Percentiles rank a stretch among this genome's conserved stretches.
phyloP scores from a whole-genome alignment of 2,113 vertebrate genomes.

The Geothlypis trichas region DNA sequence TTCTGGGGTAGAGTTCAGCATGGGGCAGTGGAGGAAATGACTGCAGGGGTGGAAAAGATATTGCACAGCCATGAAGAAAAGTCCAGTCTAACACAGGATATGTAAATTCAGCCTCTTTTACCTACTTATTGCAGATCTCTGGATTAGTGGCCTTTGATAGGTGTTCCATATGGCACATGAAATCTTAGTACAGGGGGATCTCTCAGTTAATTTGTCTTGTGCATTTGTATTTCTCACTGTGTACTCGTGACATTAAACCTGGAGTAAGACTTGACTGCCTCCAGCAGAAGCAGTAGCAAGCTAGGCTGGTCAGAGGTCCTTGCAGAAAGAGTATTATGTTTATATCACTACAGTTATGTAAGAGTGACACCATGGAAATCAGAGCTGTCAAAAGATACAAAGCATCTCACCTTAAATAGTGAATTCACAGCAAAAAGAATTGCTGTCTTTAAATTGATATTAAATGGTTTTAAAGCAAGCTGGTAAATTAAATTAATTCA shows the following conservation, averaged over 20 bases:
- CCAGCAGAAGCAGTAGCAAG: background rate
- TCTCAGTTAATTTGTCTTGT: background rate
- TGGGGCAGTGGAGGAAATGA: background rate
- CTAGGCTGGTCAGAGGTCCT: background rate
- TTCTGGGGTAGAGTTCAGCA: background rate
- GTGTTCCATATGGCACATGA: conserved; percentile 5
- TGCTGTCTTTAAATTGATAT: background rate
- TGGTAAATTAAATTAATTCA: background rate
- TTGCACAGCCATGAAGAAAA: background rate
- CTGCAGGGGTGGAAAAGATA: background rate
- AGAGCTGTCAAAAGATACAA: background rate
- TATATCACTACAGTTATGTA: background rate
- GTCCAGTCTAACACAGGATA: background rate
- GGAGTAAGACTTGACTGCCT: background rate
- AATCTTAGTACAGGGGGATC: background rate
- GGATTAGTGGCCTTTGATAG: conserved; percentile 10
- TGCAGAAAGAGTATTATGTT: background rate
- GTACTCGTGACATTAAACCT: background rate
- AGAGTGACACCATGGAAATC: background rate
- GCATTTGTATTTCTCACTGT: background rate
- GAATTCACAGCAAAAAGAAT: background rate
- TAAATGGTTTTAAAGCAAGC: background rate
- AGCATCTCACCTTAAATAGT: background rate
- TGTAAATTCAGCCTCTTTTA: conserved; percentile 26
- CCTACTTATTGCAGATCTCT: conserved; percentile 6